Evolutionary conservation across 2,888 invertebrate species (phyloP).

Genomic region (Stictocephala bisonia): DNA sequence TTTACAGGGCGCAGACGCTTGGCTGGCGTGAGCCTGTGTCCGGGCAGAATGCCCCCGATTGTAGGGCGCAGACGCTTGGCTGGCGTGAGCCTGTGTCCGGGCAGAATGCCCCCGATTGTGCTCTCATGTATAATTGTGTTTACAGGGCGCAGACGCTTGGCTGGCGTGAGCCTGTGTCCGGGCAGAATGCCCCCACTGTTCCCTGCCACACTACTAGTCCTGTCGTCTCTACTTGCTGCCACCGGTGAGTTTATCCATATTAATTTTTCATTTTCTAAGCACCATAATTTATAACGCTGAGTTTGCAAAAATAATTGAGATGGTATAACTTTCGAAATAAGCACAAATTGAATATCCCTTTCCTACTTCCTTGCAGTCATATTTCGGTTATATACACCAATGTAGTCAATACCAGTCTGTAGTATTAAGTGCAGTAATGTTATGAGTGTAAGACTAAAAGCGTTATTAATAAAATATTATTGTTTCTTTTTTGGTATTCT

Average conservation of each 20-base stretch:
- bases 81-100: conserved; percentile 43
- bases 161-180: conserved; percentile 44
- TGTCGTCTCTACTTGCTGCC: conserved; percentile 48
- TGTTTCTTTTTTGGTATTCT: too few species aligned
- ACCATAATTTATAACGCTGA: too few species aligned
- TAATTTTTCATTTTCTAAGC: too few species aligned
- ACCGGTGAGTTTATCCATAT: conserved; percentile 42
- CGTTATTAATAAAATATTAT: too few species aligned
- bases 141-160: conserved; percentile 50
- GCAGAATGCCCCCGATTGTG: conserved; percentile 41
- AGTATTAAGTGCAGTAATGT: too few species aligned
- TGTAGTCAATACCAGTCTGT: too few species aligned
- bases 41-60: conserved; percentile 49
- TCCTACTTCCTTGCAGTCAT: too few species aligned
- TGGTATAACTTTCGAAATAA: too few species aligned
- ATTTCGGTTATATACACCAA: too few species aligned
- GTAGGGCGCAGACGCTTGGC: conserved; percentile 50
- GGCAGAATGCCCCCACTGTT: conserved; percentile 49
- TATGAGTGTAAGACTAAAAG: too few species aligned
- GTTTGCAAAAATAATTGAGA: too few species aligned
- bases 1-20: conserved; percentile 50
- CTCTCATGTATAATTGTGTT: not conserved
- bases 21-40: conserved; percentile 45
- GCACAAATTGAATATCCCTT: too few species aligned
- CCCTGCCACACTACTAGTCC: conserved; percentile 49